Conservation (phyloP, 2,113 vertebrate genomes). For the Rhinolophus ferrumequinum region DNA sequence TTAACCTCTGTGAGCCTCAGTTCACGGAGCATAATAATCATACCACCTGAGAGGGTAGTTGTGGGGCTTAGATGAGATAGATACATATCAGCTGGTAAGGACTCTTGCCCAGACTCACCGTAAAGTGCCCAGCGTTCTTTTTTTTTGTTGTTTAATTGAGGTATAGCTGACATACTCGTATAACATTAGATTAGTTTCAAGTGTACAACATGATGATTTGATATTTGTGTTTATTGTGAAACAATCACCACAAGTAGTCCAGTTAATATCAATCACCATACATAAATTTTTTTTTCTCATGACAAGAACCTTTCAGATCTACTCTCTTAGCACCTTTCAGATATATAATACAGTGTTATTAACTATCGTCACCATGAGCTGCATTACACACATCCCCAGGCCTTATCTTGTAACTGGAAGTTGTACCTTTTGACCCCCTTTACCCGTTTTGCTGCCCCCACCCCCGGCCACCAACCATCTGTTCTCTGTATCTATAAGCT, state of each 20-base stretch:
- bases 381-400: not conserved
- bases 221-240: not conserved
- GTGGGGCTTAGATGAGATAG: not conserved
- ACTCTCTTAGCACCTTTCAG: not conserved
- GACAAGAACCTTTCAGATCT: not conserved
- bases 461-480: not conserved
- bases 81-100: not conserved
- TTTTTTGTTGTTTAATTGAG: not conserved
- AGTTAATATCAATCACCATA: not conserved
- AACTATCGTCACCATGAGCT: not conserved
- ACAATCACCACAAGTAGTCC: not conserved
- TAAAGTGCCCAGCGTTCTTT: not conserved
- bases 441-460: not conserved
- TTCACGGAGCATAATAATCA: not conserved
- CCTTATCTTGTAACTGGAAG: not conserved
- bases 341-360: not conserved
- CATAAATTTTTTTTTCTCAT: not conserved
- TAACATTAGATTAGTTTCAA: not conserved
- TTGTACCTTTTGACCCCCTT: not conserved
- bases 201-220: not conserved
- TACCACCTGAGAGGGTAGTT: not conserved
- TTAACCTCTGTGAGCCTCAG: not conserved
- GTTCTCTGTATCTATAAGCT: not conserved
- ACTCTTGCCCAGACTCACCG: not conserved
- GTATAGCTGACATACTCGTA: not conserved